Evolutionary conservation across 2,888 invertebrate genomes (phyloP), one percentile per base, ranked within the genome.

Genomic region (Noctua fimbriata): DNA sequence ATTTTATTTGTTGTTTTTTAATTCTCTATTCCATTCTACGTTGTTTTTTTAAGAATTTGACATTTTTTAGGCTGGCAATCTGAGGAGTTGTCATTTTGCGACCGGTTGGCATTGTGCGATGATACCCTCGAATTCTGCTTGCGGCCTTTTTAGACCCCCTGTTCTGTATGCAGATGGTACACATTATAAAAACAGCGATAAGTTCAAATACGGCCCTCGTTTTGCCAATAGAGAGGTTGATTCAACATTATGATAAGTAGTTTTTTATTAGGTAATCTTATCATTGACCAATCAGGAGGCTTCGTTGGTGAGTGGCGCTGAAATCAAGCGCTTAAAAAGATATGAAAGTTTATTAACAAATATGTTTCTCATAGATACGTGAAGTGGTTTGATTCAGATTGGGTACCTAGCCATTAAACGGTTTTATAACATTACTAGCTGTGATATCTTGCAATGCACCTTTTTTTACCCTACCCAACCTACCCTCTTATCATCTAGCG

Each of bases 181-280:
- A 44, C n/a, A 24, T 67, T n/a, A 70, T 10, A 47, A 36, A 55
- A 16, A 49, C 24, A 41, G 21, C 3, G 14, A 41, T 76, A 47
- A 21, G 1, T 14, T 1, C 21, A 67, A 36, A 47, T 18, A n/a
- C 16, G 7, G 16, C 21, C 12, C 65, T 72, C 67, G 73, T 76
- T 67, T 58, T 41, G 7, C 60, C 36, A 76, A 73, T 73, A 72
- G 10, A 47, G 21, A n/a, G 41, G 24, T 67, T 79, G 69, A 69
- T 65, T 66, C 41, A 87, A 87, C 72, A 73, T 73, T 52, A 70
- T 32, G 82, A 80, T 83, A 83, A 74, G 21, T 63, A 36, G 12
- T 21, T 55, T 63, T 76, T 78, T 81, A 82, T 87, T 82, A 66
- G 0, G 41, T 78, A 81, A 85, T 75, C 78, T 87, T 78, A 88